Evolutionary conservation across 2,888 invertebrate genomes (phyloP).

Genomic region (Mongoloraphidia duomilia): DNA sequence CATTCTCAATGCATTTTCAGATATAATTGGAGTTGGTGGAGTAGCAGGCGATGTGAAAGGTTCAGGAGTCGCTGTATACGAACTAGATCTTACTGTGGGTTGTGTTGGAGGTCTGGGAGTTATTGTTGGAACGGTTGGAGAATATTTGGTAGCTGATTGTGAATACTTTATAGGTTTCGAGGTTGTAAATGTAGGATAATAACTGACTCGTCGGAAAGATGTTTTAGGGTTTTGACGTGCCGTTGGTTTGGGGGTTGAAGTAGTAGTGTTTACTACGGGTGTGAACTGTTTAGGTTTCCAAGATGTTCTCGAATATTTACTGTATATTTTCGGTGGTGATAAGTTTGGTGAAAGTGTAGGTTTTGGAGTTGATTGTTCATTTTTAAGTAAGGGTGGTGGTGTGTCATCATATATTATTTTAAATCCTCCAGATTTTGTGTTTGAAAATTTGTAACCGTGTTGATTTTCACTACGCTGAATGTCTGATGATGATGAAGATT

Average conservation of each 20-base stretch:
- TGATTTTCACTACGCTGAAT: too few species aligned
- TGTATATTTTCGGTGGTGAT: neutral
- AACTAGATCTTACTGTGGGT: neutral
- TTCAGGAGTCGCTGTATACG: neutral
- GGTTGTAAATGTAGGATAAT: conserved; percentile 3
- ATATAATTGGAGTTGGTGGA: conserved; percentile 28
- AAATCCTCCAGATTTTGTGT: too few species aligned
- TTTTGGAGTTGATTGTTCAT: conserved; percentile 27
- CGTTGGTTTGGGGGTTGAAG: conserved; percentile 8
- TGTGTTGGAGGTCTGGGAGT: conserved; percentile 10
- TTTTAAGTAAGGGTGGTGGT: conserved; percentile 22
- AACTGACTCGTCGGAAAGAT: conserved; percentile 26
- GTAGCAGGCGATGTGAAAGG: conserved; percentile 8
- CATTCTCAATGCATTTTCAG: conserved; percentile 55
- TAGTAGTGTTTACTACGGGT: conserved; percentile 8
- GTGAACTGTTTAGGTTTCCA: neutral
- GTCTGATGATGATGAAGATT: too few species aligned
- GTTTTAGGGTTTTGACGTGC: conserved; percentile 9
- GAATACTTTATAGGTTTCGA: conserved; percentile 4
- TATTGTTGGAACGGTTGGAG: conserved; percentile 23
- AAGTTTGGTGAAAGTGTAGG: conserved; percentile 29
- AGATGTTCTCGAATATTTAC: neutral
- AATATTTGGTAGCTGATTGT: conserved; percentile 15
- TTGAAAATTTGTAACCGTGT: too few species aligned
- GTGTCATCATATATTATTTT: too few species aligned